These are phyloP conservation scores for Todus mexicanus DNA, from an alignment of 2,797 vertebrate species.

Conservation along the genomic window DNA sequence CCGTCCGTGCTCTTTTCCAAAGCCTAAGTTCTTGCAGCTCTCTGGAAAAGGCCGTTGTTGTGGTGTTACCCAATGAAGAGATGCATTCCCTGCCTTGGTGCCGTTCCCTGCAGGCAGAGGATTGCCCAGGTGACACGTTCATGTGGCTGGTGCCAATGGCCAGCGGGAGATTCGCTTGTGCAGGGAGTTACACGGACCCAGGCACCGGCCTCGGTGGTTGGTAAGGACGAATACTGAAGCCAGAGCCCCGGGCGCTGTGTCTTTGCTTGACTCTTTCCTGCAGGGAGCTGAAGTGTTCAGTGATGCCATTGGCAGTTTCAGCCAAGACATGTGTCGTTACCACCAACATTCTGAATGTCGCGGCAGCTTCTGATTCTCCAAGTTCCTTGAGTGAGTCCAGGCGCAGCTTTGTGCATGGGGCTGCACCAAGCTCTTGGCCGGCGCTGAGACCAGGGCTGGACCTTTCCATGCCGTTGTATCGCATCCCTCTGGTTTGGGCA, in stretches of 20 bases:
- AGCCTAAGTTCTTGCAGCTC: background rate
- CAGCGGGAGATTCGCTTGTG: background rate
- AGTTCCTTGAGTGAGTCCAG: background rate
- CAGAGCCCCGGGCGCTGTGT: background rate
- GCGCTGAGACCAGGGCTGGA: background rate
- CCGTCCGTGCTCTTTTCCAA: background rate
- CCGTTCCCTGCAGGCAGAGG: background rate
- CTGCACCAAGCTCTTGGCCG: rapidly evolving
- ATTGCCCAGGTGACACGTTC: background rate
- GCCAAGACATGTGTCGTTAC: background rate
- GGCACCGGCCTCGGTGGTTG: rapidly evolving
- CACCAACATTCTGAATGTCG: background rate
- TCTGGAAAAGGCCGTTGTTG: background rate
- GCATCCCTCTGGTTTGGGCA: background rate
- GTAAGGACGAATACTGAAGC: background rate
- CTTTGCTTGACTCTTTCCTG: background rate
- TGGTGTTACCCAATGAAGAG: background rate
- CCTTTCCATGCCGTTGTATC: rapidly evolving
- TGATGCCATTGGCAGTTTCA: background rate
- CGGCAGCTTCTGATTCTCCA: background rate
- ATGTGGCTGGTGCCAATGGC: background rate
- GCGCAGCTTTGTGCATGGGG: background rate
- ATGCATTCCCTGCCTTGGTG: background rate
- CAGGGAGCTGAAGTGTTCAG: background rate
- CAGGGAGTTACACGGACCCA: background rate